phyloP scores from a whole-genome alignment of 2,797 vertebrate genomes.

The Buphagus erythrorhynchus region DNA sequence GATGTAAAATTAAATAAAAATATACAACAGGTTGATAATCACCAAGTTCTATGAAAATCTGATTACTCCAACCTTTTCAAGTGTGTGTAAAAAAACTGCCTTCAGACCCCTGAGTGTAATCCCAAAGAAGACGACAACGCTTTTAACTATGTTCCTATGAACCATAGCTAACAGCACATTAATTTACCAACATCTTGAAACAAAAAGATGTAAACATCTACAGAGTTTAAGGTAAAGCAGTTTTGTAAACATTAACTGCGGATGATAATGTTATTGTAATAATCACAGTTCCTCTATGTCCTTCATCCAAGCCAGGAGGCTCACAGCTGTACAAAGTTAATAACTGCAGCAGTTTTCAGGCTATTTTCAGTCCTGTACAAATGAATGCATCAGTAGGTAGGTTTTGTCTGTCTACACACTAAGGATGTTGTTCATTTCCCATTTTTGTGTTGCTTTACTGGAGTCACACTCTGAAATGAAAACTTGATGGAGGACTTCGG shows the following conservation, averaged over 20 bases:
- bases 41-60: constrained; percentile 76
- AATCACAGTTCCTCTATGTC: constrained; percentile 78
- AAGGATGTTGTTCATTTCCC: constrained; percentile 98
- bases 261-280: constrained; percentile 79
- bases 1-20: constrained; percentile 80
- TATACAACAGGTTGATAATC: constrained; percentile 77
- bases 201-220: constrained; percentile 86
- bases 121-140: constrained; percentile 78
- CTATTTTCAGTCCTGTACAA: constrained; percentile 75
- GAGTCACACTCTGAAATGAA: constrained; percentile 92
- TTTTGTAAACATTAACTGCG: constrained; percentile 88
- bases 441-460: constrained; percentile 91
- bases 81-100: constrained; percentile 83
- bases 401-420: constrained; percentile 83
- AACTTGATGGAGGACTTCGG: constrained; percentile 93
- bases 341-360: constrained; percentile 84
- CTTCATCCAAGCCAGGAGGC: constrained; percentile 76
- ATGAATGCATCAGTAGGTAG: constrained; percentile 72
- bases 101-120: constrained; percentile 87
- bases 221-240: constrained; percentile 87
- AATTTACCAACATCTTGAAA: constrained; percentile 78
- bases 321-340: constrained; percentile 75
- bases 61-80: constrained; percentile 83
- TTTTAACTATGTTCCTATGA: constrained; percentile 74
- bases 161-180: constrained; percentile 76